phyloP scores from a whole-genome alignment of 2,888 invertebrate species.

The Craniophora ligustri region DNA sequence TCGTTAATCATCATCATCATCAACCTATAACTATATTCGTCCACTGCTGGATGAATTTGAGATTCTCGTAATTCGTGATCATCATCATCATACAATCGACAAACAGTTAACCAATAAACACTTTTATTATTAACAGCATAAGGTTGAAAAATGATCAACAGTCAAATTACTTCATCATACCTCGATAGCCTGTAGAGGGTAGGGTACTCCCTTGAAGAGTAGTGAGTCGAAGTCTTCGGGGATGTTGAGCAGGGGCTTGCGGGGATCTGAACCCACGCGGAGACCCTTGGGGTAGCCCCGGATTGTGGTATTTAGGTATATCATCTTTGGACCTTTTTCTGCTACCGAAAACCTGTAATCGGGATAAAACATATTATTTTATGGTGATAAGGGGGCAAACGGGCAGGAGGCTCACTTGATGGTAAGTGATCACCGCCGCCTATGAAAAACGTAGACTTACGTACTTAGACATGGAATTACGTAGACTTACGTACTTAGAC shows the following conservation, averaged over 20 bases:
- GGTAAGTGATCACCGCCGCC: too few relatives aligned
- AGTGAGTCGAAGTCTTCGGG: constrained; percentile 93
- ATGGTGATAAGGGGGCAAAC: too few relatives aligned
- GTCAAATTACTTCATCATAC: constrained; percentile 77
- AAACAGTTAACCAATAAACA: not conserved
- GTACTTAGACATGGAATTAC: too few relatives aligned
- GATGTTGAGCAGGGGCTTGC: constrained; percentile 92
- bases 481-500: too few relatives aligned
- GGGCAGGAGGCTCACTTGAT: too few relatives aligned
- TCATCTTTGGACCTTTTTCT: constrained; percentile 90
- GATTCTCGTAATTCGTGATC: too few relatives aligned
- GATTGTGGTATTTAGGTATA: constrained; percentile 95
- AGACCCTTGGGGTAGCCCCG: constrained; percentile 96
- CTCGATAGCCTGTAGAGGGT: constrained; percentile 90
- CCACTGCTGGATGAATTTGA: too few relatives aligned
- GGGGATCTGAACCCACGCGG: constrained; percentile 94
- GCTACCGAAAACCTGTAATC: constrained; percentile 69
- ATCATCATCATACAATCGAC: not conserved
- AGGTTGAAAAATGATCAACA: not conserved
- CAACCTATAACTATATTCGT: too few relatives aligned
- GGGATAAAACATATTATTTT: too few relatives aligned
- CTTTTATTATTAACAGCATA: not conserved
- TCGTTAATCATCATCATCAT: too few relatives aligned
- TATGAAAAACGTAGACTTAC: too few relatives aligned
- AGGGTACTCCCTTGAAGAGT: constrained; percentile 91